Conservation (phyloP, 2,888 invertebrate species). For the Sminthurides aquaticus region DNA sequence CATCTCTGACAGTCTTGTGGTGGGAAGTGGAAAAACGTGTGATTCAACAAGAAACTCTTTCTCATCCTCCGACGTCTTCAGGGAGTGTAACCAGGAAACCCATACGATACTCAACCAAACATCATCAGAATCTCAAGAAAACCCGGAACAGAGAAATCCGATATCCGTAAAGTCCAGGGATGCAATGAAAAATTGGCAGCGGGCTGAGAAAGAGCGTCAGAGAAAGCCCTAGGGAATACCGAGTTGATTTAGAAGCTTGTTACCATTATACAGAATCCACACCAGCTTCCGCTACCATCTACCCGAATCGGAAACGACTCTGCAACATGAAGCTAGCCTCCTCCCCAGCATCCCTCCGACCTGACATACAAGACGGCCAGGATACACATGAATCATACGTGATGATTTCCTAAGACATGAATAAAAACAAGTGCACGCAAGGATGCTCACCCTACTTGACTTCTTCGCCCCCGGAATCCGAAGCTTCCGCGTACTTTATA, state of each 20-base stretch:
- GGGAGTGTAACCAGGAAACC: too few relatives aligned
- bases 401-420: background rate
- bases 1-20: background rate
- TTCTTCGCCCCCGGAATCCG: too few relatives aligned
- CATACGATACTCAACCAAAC: background rate
- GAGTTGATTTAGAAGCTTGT: background rate
- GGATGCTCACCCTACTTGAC: background rate
- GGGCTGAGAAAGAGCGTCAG: background rate
- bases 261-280: too few relatives aligned
- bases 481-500: too few relatives aligned
- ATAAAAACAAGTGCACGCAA: background rate
- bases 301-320: background rate
- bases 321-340: background rate
- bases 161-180: background rate
- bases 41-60: too few relatives aligned
- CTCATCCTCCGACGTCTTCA: too few relatives aligned
- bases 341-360: too few relatives aligned
- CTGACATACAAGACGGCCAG: too few relatives aligned
- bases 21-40: background rate
- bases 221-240: background rate
- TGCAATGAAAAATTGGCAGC: background rate
- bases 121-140: background rate
- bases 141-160: background rate
- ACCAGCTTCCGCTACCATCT: background rate
- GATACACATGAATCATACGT: background rate